Conservation (phyloP, 2,113 vertebrate species). For the Murina feae region DNA sequence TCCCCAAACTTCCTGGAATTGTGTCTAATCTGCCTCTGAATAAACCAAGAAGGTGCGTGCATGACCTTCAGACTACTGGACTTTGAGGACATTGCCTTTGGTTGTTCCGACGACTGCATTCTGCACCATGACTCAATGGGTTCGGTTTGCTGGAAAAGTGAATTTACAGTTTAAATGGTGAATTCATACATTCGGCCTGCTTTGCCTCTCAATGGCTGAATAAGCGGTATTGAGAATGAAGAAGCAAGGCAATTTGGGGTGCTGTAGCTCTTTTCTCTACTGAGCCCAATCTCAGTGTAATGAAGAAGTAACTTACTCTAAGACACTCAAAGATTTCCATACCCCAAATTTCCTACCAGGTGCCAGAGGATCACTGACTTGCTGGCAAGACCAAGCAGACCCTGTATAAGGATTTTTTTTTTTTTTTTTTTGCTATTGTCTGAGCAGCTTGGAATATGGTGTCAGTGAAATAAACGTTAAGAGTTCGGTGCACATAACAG, state of each 20-base stretch:
- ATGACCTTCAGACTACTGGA: not conserved
- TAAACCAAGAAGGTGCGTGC: accelerated
- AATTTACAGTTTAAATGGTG: not conserved
- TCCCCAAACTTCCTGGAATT: not conserved
- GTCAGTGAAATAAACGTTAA: not conserved
- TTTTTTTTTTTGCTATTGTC: not conserved
- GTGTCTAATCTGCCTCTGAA: not conserved
- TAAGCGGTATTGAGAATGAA: not conserved
- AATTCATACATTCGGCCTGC: not conserved
- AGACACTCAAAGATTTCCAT: not conserved
- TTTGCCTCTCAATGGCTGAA: not conserved
- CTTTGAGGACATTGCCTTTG: not conserved
- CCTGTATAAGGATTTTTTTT: not conserved
- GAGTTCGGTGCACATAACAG: not conserved
- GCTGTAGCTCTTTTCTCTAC: not conserved
- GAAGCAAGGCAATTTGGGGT: not conserved
- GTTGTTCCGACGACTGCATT: not conserved
- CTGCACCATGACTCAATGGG: not conserved
- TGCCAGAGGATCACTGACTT: not conserved
- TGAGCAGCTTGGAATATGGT: not conserved
- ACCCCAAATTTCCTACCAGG: not conserved
- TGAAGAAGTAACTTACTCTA: not conserved
- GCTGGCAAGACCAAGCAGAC: not conserved
- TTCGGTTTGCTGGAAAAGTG: not conserved
- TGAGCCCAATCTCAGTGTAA: not conserved